Percentiles rank a stretch among this genome's conserved stretches.
These are phyloP conservation scores for Microtus ochrogaster DNA, from an alignment of 2,113 vertebrate species.

Conservation along the genomic window DNA sequence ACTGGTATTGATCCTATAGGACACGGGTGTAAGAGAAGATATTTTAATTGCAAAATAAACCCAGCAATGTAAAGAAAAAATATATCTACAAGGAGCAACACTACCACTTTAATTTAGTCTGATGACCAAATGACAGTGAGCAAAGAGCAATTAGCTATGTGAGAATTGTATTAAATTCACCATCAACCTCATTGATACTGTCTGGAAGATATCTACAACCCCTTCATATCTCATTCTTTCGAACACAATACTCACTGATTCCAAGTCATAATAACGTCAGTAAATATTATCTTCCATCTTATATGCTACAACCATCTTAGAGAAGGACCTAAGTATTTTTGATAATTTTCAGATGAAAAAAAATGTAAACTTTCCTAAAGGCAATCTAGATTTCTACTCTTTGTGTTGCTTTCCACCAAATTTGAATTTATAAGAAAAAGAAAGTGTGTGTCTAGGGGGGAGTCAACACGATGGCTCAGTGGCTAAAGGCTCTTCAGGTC, in stretches of 20 bases:
- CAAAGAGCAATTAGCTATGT: not conserved
- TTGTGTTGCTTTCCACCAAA: not conserved
- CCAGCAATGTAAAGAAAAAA: not conserved
- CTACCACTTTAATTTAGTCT: not conserved
- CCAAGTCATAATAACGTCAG: not conserved
- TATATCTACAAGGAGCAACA: not conserved
- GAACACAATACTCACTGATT: conserved; percentile 94
- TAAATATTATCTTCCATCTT: not conserved
- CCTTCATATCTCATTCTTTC: conserved; percentile 99
- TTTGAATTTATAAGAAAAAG: conserved; percentile 23
- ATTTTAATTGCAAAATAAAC: not conserved
- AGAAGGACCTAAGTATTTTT: not conserved
- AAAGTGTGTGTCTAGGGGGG: not conserved
- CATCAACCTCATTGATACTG: conserved; percentile 78
- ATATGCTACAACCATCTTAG: not conserved
- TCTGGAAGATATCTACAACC: conserved; percentile 99
- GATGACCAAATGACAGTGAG: not conserved
- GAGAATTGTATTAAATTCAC: not conserved
- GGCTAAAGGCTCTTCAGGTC: not conserved
- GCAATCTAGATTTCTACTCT: not conserved
- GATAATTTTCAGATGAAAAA: not conserved
- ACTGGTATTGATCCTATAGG: conserved; percentile 98
- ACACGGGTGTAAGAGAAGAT: conserved; percentile 67
- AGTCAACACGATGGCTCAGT: not conserved
- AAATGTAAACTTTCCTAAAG: not conserved